Base-by-base conservation (phyloP, 2,797 vertebrate species). In the Rhabdophis nuchalis region DNA sequence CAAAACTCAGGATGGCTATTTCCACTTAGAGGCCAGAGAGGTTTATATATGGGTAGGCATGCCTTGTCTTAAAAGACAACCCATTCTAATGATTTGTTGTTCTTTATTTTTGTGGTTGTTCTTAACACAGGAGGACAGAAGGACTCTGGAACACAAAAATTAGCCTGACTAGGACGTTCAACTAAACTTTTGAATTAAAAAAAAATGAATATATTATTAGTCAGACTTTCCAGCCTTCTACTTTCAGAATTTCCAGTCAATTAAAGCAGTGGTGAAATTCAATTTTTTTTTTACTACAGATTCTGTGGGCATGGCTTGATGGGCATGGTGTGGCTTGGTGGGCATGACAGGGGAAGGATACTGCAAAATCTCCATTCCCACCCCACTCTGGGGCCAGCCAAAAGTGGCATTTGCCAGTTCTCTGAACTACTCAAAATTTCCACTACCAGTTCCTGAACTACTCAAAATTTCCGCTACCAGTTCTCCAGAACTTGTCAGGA, bases 71-170 rank as follows among this genome's bases (percentile, higher is more conserved):
- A 61, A 64, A 53, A 90, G 27, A 25, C 32, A 12, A 60, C 1
- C 36, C 18, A 77, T 77, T 77, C 36, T 77, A 77, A 77, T 77
- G 16, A 4, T 57, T 68, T 68, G 18, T 77, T 41, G 18, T 32
- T 41, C 20, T 41, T 72, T 72, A 23, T 46, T 25, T 41, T 82
- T 72, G 14, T 32, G 14, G 32, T 25, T 77, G 32, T 41, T 46
- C 10, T 53, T 20, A 23, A 58, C 25, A 2, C 3, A 77, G 5
- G 4, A 27, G 9, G 2, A 3, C 0, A 0, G 23, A n/a, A 52
- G 89, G 36, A 46, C 50, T 46, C 57, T 0, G 58, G 41, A 18
- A 41, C n/a, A 46, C 29, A 82, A 88, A 13, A 52, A 58, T 58
- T 52, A 46, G 10, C 9, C 5, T 46, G 36, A 82, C 12, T 25